Conservation (phyloP, 2,888 invertebrate genomes). For the Ecliptopera silaceata region DNA sequence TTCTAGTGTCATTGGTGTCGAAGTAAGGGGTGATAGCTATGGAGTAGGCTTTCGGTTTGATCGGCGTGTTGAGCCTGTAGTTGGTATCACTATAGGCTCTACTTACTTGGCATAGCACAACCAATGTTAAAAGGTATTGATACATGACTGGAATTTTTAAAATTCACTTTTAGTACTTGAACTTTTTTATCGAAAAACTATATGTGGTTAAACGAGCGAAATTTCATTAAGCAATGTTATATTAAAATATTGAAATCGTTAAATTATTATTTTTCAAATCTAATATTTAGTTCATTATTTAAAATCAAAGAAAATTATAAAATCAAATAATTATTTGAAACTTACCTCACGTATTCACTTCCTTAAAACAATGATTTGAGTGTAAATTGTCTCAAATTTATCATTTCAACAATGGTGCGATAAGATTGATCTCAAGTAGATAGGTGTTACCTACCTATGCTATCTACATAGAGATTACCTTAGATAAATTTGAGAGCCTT, state of each 20-base stretch:
- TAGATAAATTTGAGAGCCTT: conserved; percentile 36
- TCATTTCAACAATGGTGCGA: conserved; percentile 31
- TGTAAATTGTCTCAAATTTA: conserved; percentile 42
- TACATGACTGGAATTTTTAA: conserved; percentile 59
- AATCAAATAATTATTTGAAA: too few species aligned
- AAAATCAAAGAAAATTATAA: too few species aligned
- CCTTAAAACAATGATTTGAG: conserved; percentile 45
- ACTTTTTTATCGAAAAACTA: too few species aligned
- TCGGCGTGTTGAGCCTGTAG: conserved; percentile 64
- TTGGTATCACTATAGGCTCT: conserved; percentile 54
- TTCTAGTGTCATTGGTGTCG: conserved; percentile 58
- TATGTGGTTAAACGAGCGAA: too few species aligned
- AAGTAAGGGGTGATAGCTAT: conserved; percentile 80
- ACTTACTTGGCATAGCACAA: conserved; percentile 42
- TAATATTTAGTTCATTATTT: too few species aligned
- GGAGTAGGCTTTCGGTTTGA: conserved; percentile 80
- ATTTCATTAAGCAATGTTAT: too few species aligned
- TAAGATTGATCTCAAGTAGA: conserved; percentile 64
- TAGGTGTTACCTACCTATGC: conserved; percentile 42
- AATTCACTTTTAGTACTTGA: too few species aligned
- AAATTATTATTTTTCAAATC: too few species aligned
- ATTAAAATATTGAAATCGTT: too few species aligned
- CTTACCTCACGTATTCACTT: conserved; percentile 31
- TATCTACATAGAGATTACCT: conserved; percentile 45
- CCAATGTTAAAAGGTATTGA: conserved; percentile 41